Evolutionary conservation across 1,140 invertebrate species (phyloP), one percentile per base, ranked within the genome.

Genomic region (Pemphigus obesinymphae): DNA sequence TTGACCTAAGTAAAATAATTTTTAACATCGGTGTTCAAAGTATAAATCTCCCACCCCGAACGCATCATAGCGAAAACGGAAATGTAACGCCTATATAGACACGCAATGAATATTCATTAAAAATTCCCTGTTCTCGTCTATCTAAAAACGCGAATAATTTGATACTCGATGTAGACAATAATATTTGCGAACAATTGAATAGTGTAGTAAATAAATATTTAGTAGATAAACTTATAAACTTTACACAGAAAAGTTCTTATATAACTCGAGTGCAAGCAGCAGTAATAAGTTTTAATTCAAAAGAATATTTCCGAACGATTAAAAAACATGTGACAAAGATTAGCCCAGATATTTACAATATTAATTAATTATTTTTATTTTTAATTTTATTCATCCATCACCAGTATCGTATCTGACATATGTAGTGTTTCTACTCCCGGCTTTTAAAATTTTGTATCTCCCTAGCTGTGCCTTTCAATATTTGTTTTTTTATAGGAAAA

Each of bases 111-210:
- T n/a, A n/a, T n/a, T n/a, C n/a, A n/a, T n/a, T n/a, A n/a, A n/a
- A n/a, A n/a, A n/a, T n/a, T n/a, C n/a, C n/a, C n/a, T n/a, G n/a
- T 23, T 43, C 31, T 37, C 31, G 66, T 37, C 13, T 70, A 40
- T 70, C 66, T n/a, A 40, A 37, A 37, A 70, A 70, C 34, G 66
- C 66, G n/a, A 37, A 70, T 70, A 70, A 37, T 70, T 43, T 70
- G 37, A 70, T 70, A 37, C 31, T 37, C 1, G 29, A 72, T 17
- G 68, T 72, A 43, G 68, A 72, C 40, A 72, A 72, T 72, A 72
- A 72, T 72, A 37, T 43, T 8, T 72, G 68, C 17, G 68, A 72
- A 17, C 68, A 72, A 45, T 72, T 72, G 23, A 72, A 72, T 29
- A 72, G 40, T n/a, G 23, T 13, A 45, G 48, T 72, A 5, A 72